phyloP scores from a whole-genome alignment of 2,797 vertebrate genomes.

The Crocodylus rhombifer region DNA sequence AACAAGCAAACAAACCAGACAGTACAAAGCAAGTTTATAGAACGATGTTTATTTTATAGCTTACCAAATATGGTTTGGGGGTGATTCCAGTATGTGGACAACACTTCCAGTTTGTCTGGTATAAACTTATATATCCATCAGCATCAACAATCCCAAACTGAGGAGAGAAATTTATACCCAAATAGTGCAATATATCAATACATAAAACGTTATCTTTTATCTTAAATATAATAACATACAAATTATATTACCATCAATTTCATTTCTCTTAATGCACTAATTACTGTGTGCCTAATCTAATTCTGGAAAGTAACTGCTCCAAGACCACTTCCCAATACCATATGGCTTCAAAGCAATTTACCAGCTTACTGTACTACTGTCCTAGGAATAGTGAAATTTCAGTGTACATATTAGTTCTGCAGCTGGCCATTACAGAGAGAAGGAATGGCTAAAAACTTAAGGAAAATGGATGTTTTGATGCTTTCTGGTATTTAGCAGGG shows the following conservation, averaged over 20 bases:
- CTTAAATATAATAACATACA: too few relatives aligned
- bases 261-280: too few relatives aligned
- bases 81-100: conserved; percentile 87
- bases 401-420: neutral
- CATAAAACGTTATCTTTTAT: accelerated
- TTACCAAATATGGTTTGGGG: conserved; percentile 95
- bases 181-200: neutral
- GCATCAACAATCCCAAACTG: conserved; percentile 97
- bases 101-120: conserved; percentile 94
- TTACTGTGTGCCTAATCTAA: neutral
- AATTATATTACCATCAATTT: neutral
- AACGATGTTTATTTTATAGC: conserved; percentile 43
- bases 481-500: neutral
- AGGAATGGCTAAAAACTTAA: too few relatives aligned
- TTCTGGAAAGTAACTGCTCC: neutral
- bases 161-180: neutral
- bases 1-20: neutral
- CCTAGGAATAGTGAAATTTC: neutral
- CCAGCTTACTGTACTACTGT: neutral
- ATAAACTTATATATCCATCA: conserved; percentile 95
- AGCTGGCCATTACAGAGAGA: neutral
- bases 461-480: neutral
- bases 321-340: neutral
- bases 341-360: too few relatives aligned
- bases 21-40: neutral